phyloP scores from a whole-genome alignment of 1,140 invertebrate species.

The Nephila pilipes region DNA sequence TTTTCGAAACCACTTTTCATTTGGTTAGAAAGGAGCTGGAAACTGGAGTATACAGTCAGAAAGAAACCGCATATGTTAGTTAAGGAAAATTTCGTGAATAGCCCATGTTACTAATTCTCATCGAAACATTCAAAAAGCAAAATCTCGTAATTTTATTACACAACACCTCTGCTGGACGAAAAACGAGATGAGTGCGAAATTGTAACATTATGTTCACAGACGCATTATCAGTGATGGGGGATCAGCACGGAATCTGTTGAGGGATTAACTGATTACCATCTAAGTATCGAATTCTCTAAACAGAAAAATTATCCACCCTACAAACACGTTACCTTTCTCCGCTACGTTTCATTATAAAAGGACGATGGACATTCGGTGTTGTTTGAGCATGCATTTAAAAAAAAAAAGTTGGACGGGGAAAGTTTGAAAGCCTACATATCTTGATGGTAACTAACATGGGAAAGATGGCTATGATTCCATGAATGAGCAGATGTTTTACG shows the following conservation, averaged over 20 bases:
- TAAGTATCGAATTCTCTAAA: neutral
- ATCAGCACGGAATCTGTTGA: neutral
- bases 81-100: no score
- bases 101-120: no score
- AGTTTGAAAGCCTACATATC: neutral
- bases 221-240: neutral
- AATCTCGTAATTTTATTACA: no score
- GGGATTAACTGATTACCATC: conserved; percentile 18
- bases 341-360: neutral
- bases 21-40: no score
- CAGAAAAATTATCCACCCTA: conserved; percentile 9
- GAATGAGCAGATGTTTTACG: neutral
- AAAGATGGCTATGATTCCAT: neutral
- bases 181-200: neutral
- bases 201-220: neutral
- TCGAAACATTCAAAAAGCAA: no score
- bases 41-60: no score
- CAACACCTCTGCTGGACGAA: no score
- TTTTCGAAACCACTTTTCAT: no score
- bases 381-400: neutral
- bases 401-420: neutral
- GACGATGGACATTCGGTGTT: neutral
- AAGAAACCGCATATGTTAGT: no score
- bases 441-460: neutral
- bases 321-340: conserved; percentile 5